A percentile compares a stretch with the other conserved stretches of the same genome.
These are phyloP conservation scores for Thymelicus acteon DNA, from an alignment of 2,888 invertebrate genomes.

Conservation along the genomic window DNA sequence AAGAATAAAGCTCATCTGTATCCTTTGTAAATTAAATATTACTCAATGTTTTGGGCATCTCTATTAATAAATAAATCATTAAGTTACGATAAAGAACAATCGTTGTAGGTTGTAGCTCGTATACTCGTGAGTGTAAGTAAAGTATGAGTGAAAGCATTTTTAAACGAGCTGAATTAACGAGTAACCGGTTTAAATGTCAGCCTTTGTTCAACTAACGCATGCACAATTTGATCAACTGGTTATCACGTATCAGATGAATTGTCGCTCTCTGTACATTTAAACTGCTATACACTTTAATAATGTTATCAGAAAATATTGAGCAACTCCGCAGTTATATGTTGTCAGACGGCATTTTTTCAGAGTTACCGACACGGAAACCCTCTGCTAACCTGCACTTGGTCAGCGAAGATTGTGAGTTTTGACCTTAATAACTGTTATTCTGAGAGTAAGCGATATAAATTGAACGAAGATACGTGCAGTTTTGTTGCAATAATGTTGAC, in stretches of 20 bases:
- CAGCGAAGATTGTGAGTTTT: slow-evolving; percentile 1
- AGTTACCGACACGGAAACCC: slow-evolving; percentile 4
- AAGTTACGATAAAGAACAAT: too few relatives aligned
- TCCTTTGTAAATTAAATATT: too few relatives aligned
- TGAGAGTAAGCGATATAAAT: background rate
- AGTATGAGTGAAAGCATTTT: slow-evolving; percentile 60
- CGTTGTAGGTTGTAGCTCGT: too few relatives aligned
- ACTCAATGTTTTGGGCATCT: too few relatives aligned
- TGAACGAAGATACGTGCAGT: background rate
- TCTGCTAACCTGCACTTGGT: slow-evolving; percentile 4
- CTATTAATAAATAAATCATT: too few relatives aligned
- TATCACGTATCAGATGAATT: background rate
- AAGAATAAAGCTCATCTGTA: too few relatives aligned
- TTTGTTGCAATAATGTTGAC: background rate
- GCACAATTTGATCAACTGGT: background rate
- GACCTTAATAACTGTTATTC: slow-evolving; percentile 1
- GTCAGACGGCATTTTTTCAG: slow-evolving; percentile 4
- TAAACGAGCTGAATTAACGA: slow-evolving; percentile 52
- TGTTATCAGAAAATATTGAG: background rate
- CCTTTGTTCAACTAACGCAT: slow-evolving; percentile 27
- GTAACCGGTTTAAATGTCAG: slow-evolving; percentile 50
- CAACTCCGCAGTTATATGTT: background rate
- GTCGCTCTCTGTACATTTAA: background rate
- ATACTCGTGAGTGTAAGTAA: slow-evolving; percentile 43
- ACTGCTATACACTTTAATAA: background rate